Percentiles rank a stretch among this genome's conserved stretches.
These are phyloP conservation scores for Asobara japonica DNA, from an alignment of 1,140 invertebrate species.

Conservation along the genomic window DNA sequence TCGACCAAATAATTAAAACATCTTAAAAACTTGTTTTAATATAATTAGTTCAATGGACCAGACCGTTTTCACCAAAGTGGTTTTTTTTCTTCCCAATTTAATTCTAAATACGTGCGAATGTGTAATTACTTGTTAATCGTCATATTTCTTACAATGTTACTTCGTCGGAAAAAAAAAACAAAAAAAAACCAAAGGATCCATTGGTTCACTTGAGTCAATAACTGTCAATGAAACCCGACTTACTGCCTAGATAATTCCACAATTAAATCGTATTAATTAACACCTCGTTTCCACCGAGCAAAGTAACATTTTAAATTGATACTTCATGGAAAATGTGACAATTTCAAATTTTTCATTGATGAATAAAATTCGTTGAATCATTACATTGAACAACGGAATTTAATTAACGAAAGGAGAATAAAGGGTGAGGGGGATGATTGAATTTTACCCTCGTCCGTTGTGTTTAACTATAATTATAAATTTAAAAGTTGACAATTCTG, in stretches of 20 bases:
- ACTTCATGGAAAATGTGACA: not conserved
- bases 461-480: not conserved
- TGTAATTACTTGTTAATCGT: not conserved
- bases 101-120: constrained; percentile 4
- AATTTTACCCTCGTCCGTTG: not conserved
- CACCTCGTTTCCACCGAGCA: not conserved
- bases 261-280: not conserved
- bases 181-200: not conserved
- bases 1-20: not conserved
- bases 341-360: not conserved
- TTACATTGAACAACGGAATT: no score
- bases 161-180: not conserved
- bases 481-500: not conserved
- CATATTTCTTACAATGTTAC: not conserved
- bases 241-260: not conserved
- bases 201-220: not conserved
- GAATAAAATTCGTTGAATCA: not conserved
- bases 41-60: not conserved
- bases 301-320: not conserved
- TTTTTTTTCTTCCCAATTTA: not conserved
- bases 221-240: not conserved
- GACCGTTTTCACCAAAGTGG: not conserved
- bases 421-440: not conserved
- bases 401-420: not conserved
- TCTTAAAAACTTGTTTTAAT: not conserved